These are phyloP conservation scores for Alces alces DNA, from an alignment of 2,113 vertebrate genomes.

Conservation along the genomic window DNA sequence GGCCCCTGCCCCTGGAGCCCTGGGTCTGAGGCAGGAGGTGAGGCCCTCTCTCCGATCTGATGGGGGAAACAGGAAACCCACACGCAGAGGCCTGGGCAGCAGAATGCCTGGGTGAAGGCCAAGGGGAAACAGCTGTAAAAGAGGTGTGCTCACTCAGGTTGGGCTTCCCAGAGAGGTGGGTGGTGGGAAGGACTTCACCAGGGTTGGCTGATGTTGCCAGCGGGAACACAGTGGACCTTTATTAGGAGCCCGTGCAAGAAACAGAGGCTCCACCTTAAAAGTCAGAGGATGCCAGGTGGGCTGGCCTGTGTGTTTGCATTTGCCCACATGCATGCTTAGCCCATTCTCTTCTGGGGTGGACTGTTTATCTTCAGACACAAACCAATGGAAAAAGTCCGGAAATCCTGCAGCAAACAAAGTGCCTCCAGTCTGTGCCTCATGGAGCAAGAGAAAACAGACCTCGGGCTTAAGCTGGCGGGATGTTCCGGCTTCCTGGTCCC, in stretches of 20 bases:
- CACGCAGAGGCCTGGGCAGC: not conserved
- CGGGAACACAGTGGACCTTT: not conserved
- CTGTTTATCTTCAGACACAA: constrained; percentile 65
- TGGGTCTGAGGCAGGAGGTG: not conserved
- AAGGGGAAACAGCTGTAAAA: constrained; percentile 46
- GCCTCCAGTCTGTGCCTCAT: not conserved
- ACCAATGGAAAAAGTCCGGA: constrained; percentile 63
- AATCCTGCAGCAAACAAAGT: constrained; percentile 62
- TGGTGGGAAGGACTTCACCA: not conserved
- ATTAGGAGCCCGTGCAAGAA: not conserved
- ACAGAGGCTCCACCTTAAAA: not conserved
- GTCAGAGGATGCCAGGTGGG: not conserved
- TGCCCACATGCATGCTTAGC: accelerated
- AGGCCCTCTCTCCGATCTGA: not conserved
- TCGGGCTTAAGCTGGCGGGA: not conserved
- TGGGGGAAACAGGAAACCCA: constrained; percentile 47
- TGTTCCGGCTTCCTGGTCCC: constrained; percentile 42
- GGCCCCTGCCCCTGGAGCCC: not conserved
- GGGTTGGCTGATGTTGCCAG: not conserved
- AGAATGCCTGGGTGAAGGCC: not conserved
- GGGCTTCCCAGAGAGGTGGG: constrained; percentile 16
- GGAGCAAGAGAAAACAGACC: not conserved
- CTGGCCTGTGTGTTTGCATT: not conserved
- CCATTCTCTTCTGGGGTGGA: not conserved
- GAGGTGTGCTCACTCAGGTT: not conserved